phyloP scores from a whole-genome alignment of 2,797 vertebrate genomes.

The Rhinatrema bivittatum region DNA sequence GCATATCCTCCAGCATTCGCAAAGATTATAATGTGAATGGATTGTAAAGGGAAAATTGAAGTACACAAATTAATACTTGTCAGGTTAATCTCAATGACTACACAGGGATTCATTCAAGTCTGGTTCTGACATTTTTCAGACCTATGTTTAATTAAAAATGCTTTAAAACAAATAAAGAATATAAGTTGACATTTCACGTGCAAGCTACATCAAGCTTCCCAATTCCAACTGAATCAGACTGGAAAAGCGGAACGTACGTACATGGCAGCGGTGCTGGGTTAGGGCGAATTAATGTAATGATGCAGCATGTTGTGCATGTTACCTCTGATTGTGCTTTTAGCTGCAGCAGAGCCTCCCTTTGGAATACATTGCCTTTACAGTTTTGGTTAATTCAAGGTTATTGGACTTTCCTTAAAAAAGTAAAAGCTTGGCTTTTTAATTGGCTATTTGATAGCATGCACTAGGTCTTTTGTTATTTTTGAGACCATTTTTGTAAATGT shows the following conservation, averaged over 20 bases:
- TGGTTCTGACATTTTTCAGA: constrained; percentile 26
- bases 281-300: constrained; percentile 7
- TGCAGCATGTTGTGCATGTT: too few relatives aligned
- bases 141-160: constrained; percentile 32
- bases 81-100: constrained; percentile 17
- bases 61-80: constrained; percentile 9
- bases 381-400: too few relatives aligned
- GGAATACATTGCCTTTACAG: too few relatives aligned
- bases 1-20: not conserved
- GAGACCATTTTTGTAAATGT: too few relatives aligned
- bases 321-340: too few relatives aligned
- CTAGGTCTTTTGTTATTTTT: too few relatives aligned
- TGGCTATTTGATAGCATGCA: too few relatives aligned
- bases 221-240: constrained; percentile 1
- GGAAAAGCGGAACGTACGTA: constrained; percentile 3
- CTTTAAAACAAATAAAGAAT: constrained; percentile 28
- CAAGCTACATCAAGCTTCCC: constrained; percentile 9
- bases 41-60: not conserved
- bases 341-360: too few relatives aligned
- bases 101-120: constrained; percentile 7
- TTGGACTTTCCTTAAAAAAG: too few relatives aligned
- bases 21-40: not conserved
- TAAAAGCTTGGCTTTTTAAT: too few relatives aligned
- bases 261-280: not conserved
- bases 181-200: constrained; percentile 18